phyloP scores from a whole-genome alignment of 2,888 invertebrate species.

The Agrochola lychnidis region DNA sequence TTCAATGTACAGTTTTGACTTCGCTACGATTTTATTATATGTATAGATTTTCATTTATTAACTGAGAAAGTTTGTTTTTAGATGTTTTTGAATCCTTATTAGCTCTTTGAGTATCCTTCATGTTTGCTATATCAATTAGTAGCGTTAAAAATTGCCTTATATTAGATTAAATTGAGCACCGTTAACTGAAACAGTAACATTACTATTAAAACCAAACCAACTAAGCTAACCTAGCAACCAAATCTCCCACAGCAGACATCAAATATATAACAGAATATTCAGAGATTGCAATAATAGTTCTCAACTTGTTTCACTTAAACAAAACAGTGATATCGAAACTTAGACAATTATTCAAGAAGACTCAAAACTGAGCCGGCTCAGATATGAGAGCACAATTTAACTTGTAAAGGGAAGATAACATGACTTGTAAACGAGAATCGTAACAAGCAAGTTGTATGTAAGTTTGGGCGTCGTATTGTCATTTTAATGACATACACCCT shows the following conservation, averaged over 20 bases:
- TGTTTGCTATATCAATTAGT: not conserved
- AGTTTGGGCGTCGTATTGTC: conserved; percentile 59
- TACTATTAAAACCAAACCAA: not conserved
- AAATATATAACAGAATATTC: conserved; percentile 45
- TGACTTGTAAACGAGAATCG: conserved; percentile 57
- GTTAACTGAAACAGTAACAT: not conserved
- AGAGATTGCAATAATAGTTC: conserved; percentile 62
- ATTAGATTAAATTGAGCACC: not conserved
- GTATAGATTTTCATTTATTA: not conserved
- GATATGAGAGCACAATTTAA: conserved; percentile 67
- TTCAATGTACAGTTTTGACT: too few relatives aligned
- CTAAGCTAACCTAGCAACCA: conserved; percentile 1
- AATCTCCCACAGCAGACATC: conserved; percentile 37
- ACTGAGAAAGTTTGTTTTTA: not conserved
- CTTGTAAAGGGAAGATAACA: conserved; percentile 66
- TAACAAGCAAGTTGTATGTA: conserved; percentile 57
- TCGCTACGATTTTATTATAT: too few relatives aligned
- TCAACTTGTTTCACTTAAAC: conserved; percentile 64
- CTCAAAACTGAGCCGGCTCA: conserved; percentile 46
- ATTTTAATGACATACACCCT: conserved; percentile 61
- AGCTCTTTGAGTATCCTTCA: too few relatives aligned
- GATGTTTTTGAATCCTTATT: not conserved
- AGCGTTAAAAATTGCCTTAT: not conserved
- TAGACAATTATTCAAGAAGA: conserved; percentile 68
- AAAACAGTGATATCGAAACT: conserved; percentile 65